These are phyloP conservation scores for Drosophila neotestacea DNA, from an alignment of 2,888 invertebrate genomes.

Conservation along the genomic window DNA sequence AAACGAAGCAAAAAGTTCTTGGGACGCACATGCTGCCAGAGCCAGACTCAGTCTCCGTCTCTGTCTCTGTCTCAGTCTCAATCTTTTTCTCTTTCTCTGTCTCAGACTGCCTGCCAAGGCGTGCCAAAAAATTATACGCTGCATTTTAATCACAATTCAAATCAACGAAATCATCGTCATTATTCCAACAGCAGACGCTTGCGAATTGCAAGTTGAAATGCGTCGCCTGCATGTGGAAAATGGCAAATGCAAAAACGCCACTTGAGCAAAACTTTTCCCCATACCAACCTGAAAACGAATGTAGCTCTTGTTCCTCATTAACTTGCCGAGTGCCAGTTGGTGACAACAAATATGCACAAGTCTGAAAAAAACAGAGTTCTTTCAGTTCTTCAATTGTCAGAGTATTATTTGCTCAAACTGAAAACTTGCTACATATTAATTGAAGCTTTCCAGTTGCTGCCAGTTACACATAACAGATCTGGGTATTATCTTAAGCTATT, in stretches of 20 bases:
- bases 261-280: constrained; percentile 56
- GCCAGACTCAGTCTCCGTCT: constrained; percentile 10
- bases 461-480: neutral
- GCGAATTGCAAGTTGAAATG: constrained; percentile 43
- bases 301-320: constrained; percentile 61
- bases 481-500: too few relatives aligned
- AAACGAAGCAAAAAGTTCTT: constrained; percentile 72
- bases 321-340: constrained; percentile 52
- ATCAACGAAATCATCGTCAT: constrained; percentile 81
- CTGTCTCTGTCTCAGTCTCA: neutral
- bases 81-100: neutral
- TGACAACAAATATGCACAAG: constrained; percentile 27
- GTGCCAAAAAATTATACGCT: constrained; percentile 76
- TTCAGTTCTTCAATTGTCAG: constrained; percentile 9
- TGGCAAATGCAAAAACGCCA: constrained; percentile 58
- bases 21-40: constrained; percentile 68
- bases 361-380: constrained; percentile 18
- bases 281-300: constrained; percentile 20
- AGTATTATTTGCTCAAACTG: neutral
- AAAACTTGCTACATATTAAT: neutral
- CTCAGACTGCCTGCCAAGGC: constrained; percentile 31
- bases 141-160: constrained; percentile 84
- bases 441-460: neutral
- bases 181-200: constrained; percentile 59
- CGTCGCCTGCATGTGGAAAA: constrained; percentile 46